phyloP scores from a whole-genome alignment of 2,888 invertebrate genomes.

The Campaea margaritaria region DNA sequence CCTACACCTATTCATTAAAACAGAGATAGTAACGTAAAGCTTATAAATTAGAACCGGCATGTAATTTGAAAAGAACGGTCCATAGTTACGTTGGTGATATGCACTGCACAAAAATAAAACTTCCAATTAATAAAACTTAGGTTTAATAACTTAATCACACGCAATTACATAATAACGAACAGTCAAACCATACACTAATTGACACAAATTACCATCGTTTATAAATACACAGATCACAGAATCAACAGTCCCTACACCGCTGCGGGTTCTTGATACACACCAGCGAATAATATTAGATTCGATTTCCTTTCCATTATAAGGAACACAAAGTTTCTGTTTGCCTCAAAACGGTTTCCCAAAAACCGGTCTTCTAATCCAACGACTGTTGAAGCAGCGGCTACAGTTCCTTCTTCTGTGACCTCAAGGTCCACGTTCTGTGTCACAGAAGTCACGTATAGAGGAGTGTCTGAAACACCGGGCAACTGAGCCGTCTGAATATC shows the following conservation, averaged over 20 bases:
- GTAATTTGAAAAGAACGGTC: no score
- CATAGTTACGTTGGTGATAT: not conserved
- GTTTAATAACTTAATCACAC: constrained; percentile 31
- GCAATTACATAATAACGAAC: constrained; percentile 22
- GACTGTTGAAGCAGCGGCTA: constrained; percentile 87
- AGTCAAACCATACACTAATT: constrained; percentile 12
- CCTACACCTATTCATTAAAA: not conserved
- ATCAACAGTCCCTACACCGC: constrained; percentile 34
- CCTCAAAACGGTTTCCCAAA: constrained; percentile 83
- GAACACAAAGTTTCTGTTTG: constrained; percentile 88
- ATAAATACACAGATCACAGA: constrained; percentile 8
- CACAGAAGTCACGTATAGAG: constrained; percentile 85
- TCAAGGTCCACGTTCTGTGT: constrained; percentile 90
- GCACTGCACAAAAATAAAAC: constrained; percentile 6
- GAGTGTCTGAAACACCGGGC: constrained; percentile 84
- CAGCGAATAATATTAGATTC: constrained; percentile 86
- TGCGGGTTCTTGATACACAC: constrained; percentile 76
- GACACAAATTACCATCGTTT: no score
- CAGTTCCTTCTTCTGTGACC: constrained; percentile 90
- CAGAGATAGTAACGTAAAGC: not conserved
- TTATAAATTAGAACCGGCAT: no score
- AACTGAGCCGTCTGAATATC: constrained; percentile 83
- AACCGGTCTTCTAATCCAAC: constrained; percentile 76
- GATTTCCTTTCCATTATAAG: constrained; percentile 87
- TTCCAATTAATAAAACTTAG: constrained; percentile 15